A percentile compares a stretch with the other conserved stretches of the same genome.
Evolutionary conservation across 1,140 invertebrate genomes (phyloP).

Genomic region (Papilio dardanus): DNA sequence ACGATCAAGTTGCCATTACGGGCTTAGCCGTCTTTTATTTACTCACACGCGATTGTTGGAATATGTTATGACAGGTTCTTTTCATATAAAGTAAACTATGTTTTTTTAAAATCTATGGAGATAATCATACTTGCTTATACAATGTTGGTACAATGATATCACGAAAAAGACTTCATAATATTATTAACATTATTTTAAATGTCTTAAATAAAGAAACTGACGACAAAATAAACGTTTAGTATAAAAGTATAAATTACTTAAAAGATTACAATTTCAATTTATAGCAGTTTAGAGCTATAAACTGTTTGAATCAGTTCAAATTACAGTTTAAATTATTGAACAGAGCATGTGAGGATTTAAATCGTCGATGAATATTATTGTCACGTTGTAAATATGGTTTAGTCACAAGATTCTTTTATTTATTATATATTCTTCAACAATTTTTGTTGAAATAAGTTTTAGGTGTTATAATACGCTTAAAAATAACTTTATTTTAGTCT

Average conservation of each 20-base stretch:
- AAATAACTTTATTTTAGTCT: no score
- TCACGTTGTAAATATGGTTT: slow-evolving; percentile 4
- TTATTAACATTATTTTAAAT: background rate
- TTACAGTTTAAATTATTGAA: slow-evolving; percentile 15
- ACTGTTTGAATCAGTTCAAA: slow-evolving; percentile 28
- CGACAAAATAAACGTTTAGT: background rate
- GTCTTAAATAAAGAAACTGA: background rate
- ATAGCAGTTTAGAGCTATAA: background rate
- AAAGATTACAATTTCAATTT: slow-evolving; percentile 35
- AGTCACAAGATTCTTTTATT: background rate
- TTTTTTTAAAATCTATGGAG: no score
- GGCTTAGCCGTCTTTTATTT: slow-evolving; percentile 45
- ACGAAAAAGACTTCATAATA: no score
- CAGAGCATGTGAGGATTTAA: background rate
- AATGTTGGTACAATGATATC: no score
- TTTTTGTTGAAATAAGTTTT: no score
- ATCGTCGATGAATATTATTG: slow-evolving; percentile 16
- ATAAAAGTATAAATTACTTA: slow-evolving; percentile 19
- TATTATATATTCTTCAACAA: background rate
- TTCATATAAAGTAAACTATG: background rate
- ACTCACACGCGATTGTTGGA: slow-evolving; percentile 17
- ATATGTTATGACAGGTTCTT: slow-evolving; percentile 19
- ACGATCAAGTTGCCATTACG: slow-evolving; percentile 61
- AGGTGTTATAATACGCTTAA: no score
- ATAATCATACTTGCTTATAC: background rate